A percentile compares a stretch with the other conserved stretches of the same genome.
phyloP scores from a whole-genome alignment of 2,113 vertebrate genomes.

The Pelvicachromis taeniatus region DNA sequence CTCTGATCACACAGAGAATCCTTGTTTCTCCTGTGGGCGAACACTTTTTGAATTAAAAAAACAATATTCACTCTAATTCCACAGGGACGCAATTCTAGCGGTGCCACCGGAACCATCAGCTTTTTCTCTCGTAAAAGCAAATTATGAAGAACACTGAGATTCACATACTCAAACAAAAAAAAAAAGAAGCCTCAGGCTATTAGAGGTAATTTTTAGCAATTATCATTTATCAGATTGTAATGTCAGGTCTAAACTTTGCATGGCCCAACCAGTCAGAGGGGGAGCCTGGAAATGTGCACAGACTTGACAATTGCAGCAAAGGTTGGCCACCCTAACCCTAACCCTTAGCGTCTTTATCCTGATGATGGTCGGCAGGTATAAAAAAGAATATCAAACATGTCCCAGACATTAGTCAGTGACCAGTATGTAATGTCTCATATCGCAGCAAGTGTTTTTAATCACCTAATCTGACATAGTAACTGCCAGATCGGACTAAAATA shows the following conservation, averaged over 20 bases:
- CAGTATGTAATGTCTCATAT: not conserved
- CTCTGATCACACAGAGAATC: accelerated
- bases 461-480: not conserved
- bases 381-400: not conserved
- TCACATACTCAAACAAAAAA: not conserved
- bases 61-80: not conserved
- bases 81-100: not conserved
- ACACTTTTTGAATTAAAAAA: not conserved
- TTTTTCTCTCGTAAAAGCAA: not conserved
- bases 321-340: not conserved
- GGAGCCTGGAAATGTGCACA: not conserved
- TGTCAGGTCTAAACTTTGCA: not conserved
- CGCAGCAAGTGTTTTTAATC: not conserved
- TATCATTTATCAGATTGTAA: not conserved
- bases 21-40: not conserved
- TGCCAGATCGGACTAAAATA: not conserved
- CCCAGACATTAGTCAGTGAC: not conserved
- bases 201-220: not conserved
- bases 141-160: not conserved
- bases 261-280: not conserved
- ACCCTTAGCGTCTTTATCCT: accelerated
- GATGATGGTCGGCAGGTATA: not conserved
- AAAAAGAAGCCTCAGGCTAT: not conserved
- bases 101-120: not conserved
- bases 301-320: not conserved